A percentile compares a stretch with the other conserved stretches of the same genome.
Conservation (phyloP, 2,797 vertebrate species). For the Lutjanus argentimaculatus region DNA sequence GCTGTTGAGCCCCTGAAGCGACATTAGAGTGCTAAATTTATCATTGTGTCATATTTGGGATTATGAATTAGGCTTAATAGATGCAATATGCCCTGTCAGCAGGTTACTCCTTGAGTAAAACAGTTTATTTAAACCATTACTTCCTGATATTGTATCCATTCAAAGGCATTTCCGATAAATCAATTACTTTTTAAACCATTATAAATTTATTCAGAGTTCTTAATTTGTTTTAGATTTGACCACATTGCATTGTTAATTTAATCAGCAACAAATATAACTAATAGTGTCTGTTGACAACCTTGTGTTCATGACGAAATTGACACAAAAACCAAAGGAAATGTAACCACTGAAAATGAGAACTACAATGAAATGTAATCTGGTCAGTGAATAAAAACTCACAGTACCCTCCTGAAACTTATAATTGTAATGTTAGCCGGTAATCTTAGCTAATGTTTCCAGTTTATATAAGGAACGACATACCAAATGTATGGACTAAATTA, state of each 20-base stretch:
- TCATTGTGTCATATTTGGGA: conserved; percentile 75
- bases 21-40: conserved; percentile 73
- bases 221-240: not conserved
- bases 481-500: not conserved
- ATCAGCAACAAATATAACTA: not conserved
- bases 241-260: not conserved
- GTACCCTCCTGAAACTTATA: too few species aligned
- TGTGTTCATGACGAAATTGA: not conserved
- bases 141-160: not conserved
- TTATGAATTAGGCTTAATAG: conserved; percentile 57
- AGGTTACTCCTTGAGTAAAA: conserved; percentile 26
- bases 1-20: conserved; percentile 57
- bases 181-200: not conserved
- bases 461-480: not conserved
- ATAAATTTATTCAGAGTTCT: not conserved
- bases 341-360: not conserved
- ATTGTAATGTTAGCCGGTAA: not conserved
- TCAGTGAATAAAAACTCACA: not conserved
- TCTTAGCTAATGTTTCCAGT: not conserved
- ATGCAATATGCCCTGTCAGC: conserved; percentile 32
- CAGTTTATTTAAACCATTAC: conserved; percentile 13
- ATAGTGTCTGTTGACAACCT: too few species aligned
- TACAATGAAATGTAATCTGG: too few species aligned
- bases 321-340: not conserved
- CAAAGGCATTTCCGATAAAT: not conserved